Evolutionary conservation across 2,113 vertebrate genomes (phyloP).

Genomic region (Phalacrocorax pelagicus): DNA sequence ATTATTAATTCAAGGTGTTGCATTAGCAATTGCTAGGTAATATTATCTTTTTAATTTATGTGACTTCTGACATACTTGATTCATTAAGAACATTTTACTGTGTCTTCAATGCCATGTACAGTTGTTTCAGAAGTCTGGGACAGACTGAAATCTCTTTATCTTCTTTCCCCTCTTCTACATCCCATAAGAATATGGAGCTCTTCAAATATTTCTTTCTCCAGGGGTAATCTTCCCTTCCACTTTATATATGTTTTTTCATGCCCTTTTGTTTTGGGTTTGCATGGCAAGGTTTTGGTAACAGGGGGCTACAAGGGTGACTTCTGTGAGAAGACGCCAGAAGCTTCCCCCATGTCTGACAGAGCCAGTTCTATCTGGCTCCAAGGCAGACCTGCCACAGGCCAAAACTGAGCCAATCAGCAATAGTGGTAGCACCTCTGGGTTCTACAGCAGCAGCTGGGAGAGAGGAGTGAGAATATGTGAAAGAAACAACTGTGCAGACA

Average conservation of each 20-base stretch:
- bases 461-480: neutral
- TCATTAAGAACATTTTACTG: neutral
- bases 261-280: neutral
- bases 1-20: neutral
- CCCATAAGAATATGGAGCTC: neutral
- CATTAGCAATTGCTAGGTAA: neutral
- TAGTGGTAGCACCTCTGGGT: neutral
- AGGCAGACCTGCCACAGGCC: too few species aligned
- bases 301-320: too few species aligned
- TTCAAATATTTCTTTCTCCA: neutral
- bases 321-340: too few species aligned
- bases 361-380: too few species aligned
- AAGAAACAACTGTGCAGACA: neutral
- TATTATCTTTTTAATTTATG: neutral
- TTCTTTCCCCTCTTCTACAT: neutral
- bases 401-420: neutral
- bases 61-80: neutral
- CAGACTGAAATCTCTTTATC: neutral
- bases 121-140: neutral
- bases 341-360: too few species aligned
- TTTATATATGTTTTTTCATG: neutral
- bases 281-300: neutral
- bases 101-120: neutral
- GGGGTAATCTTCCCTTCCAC: neutral
- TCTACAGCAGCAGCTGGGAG: neutral